Evolutionary conservation across 2,113 vertebrate genomes (phyloP).

Genomic region (Strigops habroptila): DNA sequence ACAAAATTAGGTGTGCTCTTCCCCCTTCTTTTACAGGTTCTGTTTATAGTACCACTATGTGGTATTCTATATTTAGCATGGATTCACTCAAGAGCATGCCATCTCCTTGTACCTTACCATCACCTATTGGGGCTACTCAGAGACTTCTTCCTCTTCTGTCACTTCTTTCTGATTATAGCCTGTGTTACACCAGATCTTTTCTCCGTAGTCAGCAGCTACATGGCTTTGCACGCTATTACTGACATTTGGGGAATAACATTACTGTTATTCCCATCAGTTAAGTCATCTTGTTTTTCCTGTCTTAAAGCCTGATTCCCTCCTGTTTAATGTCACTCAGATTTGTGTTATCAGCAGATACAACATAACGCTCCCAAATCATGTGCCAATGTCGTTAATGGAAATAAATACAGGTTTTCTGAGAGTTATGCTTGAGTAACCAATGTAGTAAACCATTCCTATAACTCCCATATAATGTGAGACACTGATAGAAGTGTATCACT

Average conservation of each 20-base stretch:
- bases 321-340: background rate
- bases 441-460: background rate
- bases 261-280: background rate
- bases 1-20: no score
- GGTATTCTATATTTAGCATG: background rate
- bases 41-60: background rate
- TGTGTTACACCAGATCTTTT: background rate
- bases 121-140: background rate
- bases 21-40: background rate
- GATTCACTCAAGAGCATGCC: background rate
- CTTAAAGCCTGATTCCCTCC: background rate
- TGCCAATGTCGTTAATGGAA: background rate
- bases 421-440: background rate
- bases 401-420: background rate
- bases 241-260: fast-evolving
- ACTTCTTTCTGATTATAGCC: background rate
- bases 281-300: background rate
- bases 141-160: background rate
- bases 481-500: background rate
- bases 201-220: fast-evolving
- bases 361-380: background rate
- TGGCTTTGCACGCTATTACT: fast-evolving
- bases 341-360: background rate
- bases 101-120: background rate
- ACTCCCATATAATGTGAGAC: background rate